Evolutionary conservation across 2,113 vertebrate species (phyloP), one percentile per base, ranked within the genome.

Genomic region (Theristicus caerulescens): DNA sequence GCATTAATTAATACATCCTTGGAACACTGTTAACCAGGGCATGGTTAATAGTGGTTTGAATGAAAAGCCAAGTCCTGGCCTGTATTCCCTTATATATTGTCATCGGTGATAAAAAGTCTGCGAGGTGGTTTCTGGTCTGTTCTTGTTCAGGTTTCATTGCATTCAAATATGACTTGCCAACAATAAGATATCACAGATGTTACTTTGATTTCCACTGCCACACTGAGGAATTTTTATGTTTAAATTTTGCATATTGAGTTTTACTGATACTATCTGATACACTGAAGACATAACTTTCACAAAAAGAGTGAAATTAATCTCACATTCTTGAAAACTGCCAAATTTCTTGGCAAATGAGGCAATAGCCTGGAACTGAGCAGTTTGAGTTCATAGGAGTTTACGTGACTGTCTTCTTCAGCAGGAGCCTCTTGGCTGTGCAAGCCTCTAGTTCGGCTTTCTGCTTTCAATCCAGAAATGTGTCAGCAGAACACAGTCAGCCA

Each of bases 391-490:
- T 1, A 24, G 55, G 80, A 59, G 86, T 92, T 94, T 94, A 94
- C 10, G n/a, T 96, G 95, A 94, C 90, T 96, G 83, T 93, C 86
- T 71, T 91, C 92, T 96, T 91, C 95, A 92, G 91, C 11, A 91
- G 94, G 87, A 97, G 91, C 91, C 78, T 74, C 62, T 91, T 95
- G 95, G 93, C 93, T 89, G 27, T 82, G 82, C 71, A 87, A 17
- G 47, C 71, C 67, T 88, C 81, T 83, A 73, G 52, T 91, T 93
- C 6, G 32, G 46, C 64, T 94, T 94, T 96, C 89, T 91, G 91
- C 96, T 77, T 96, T 86, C 69, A 47, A 71, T 97, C 95, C 96
- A 97, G 95, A 95, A 97, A 96, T 94, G 87, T 96, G 96, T 97
- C 96, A 96, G 92, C 90, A 93, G 94, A 95, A 88, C 77, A 96